phyloP scores from a whole-genome alignment of 2,113 vertebrate genomes.

The Micronisus gabar region DNA sequence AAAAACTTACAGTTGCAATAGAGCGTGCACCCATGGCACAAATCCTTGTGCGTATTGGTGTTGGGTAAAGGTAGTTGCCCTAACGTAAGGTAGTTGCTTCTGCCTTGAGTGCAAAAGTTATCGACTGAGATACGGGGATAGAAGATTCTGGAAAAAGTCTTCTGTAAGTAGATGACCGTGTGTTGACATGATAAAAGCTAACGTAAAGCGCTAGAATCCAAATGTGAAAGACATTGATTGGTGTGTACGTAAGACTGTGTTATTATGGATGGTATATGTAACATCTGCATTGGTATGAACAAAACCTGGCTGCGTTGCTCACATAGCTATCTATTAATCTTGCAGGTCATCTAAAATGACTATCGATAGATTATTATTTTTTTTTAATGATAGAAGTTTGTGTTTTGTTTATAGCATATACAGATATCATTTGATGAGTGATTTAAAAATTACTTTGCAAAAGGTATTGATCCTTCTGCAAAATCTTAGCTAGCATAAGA shows the following conservation, averaged over 20 bases:
- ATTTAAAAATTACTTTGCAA: neutral
- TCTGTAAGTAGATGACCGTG: neutral
- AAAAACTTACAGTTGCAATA: neutral
- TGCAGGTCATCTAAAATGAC: neutral
- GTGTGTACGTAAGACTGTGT: neutral
- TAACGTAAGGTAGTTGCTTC: neutral
- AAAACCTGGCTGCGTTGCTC: neutral
- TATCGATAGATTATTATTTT: neutral
- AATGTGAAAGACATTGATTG: neutral
- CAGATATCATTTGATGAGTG: neutral
- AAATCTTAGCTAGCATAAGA: neutral
- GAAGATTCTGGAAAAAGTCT: neutral
- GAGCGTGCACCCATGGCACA: rapidly evolving
- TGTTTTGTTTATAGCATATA: neutral
- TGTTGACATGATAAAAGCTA: neutral
- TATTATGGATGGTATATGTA: neutral
- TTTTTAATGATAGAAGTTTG: neutral
- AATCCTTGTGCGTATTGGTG: rapidly evolving
- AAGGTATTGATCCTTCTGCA: neutral
- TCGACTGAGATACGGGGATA: neutral
- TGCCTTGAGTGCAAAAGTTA: neutral
- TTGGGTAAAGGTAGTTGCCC: neutral
- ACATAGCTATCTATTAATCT: neutral
- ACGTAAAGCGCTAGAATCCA: neutral
- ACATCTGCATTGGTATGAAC: neutral